These are phyloP conservation scores for Falcaria lacertinaria DNA, from an alignment of 2,888 invertebrate genomes.

Conservation along the genomic window DNA sequence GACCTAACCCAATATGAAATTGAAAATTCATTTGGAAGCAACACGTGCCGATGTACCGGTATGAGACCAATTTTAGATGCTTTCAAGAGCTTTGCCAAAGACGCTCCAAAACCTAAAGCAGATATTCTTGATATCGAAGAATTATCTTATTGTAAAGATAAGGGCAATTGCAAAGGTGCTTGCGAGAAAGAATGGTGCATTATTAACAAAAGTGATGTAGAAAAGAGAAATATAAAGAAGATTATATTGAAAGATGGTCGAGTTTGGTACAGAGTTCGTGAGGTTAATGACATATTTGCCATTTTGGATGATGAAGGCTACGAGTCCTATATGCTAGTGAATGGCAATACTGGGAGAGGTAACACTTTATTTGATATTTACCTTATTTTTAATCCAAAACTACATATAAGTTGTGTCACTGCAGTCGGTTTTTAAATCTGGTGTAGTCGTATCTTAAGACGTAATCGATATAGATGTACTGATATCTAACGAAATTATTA, in stretches of 20 bases:
- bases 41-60: constrained; percentile 87
- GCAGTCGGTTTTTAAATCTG: too few species aligned
- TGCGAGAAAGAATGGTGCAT: constrained; percentile 42
- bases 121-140: constrained; percentile 50
- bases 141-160: constrained; percentile 32
- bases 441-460: too few species aligned
- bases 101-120: constrained; percentile 41
- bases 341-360: constrained; percentile 90
- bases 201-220: constrained; percentile 32
- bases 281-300: constrained; percentile 69
- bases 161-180: constrained; percentile 18
- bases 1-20: constrained; percentile 81
- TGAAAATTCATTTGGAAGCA: constrained; percentile 85
- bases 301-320: constrained; percentile 55
- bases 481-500: too few species aligned
- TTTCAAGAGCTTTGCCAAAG: constrained; percentile 80
- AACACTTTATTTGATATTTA: too few species aligned
- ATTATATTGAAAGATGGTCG: constrained; percentile 51
- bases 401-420: too few species aligned
- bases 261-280: constrained; percentile 74
- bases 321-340: constrained; percentile 81
- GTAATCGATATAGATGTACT: too few species aligned
- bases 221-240: constrained; percentile 25
- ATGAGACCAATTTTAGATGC: constrained; percentile 82
- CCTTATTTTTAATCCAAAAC: too few species aligned